Evolutionary conservation across 2,888 invertebrate species (phyloP).

Genomic region (Aelia acuminata): DNA sequence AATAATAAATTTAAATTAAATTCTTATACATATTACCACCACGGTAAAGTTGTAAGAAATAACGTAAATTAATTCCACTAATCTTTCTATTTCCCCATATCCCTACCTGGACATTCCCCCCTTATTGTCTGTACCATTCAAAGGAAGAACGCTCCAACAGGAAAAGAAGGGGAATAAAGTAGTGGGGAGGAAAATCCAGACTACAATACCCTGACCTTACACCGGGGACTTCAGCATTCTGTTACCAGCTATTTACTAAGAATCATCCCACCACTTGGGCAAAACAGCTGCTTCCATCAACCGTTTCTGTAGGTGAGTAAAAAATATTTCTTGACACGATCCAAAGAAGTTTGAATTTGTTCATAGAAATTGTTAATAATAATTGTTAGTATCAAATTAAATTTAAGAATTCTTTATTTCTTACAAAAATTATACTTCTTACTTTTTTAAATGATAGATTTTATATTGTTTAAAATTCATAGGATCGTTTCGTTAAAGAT

Average conservation of each 20-base stretch:
- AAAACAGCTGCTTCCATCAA: neutral
- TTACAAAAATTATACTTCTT: too few species aligned
- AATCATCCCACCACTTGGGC: neutral
- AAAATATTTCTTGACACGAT: neutral
- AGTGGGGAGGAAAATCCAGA: neutral
- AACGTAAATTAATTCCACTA: too few species aligned
- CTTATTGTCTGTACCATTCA: neutral
- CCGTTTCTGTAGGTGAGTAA: neutral
- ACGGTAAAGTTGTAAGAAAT: too few species aligned
- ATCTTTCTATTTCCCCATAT: neutral
- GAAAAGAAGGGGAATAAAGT: conserved; percentile 1
- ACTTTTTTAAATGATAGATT: too few species aligned
- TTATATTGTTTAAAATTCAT: too few species aligned
- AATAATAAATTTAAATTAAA: too few species aligned
- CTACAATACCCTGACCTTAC: neutral
- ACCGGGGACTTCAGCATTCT: neutral
- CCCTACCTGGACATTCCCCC: neutral
- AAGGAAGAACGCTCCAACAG: neutral
- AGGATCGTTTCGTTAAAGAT: too few species aligned
- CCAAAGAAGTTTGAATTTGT: neutral
- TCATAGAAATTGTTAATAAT: neutral
- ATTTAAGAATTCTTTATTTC: too few species aligned
- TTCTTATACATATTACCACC: too few species aligned
- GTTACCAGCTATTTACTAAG: neutral
- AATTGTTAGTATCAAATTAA: too few species aligned